These are phyloP conservation scores for Bibio marci DNA, from an alignment of 2,888 invertebrate species.

Conservation along the genomic window DNA sequence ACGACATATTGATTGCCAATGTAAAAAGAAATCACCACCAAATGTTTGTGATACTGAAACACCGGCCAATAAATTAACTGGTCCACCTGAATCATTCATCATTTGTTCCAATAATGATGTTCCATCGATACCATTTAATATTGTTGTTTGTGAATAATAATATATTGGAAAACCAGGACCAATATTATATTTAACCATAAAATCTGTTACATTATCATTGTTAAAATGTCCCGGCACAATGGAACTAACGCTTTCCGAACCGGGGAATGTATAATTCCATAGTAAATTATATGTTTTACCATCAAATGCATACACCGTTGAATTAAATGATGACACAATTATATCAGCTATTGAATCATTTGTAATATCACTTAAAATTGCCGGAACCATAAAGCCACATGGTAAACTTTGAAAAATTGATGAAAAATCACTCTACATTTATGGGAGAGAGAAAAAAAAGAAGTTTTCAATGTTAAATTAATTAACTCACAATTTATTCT, in stretches of 20 bases:
- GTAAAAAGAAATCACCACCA: constrained; percentile 61
- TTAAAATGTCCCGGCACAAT: constrained; percentile 66
- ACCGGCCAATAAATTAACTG: constrained; percentile 26
- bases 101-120: constrained; percentile 21
- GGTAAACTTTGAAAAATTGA: constrained; percentile 38
- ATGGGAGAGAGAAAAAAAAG: not conserved
- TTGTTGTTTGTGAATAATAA: constrained; percentile 44
- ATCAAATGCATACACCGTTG: constrained; percentile 52
- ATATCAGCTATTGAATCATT: constrained; percentile 55
- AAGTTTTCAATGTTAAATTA: not conserved
- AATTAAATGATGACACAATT: constrained; percentile 52
- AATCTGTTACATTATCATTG: constrained; percentile 58
- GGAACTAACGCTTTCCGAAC: constrained; percentile 51
- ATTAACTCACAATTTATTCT: not conserved
- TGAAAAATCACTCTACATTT: constrained; percentile 19
- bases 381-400: constrained; percentile 49
- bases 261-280: constrained; percentile 55
- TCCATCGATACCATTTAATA: constrained; percentile 24
- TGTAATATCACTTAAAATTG: constrained; percentile 52
- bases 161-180: constrained; percentile 58
- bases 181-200: constrained; percentile 48
- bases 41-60: constrained; percentile 29
- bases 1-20: constrained; percentile 50
- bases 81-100: constrained; percentile 29
- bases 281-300: constrained; percentile 45